These are phyloP conservation scores for Pseudomyrmex flavicornis DNA, from an alignment of 1,140 invertebrate genomes.

Conservation along the genomic window DNA sequence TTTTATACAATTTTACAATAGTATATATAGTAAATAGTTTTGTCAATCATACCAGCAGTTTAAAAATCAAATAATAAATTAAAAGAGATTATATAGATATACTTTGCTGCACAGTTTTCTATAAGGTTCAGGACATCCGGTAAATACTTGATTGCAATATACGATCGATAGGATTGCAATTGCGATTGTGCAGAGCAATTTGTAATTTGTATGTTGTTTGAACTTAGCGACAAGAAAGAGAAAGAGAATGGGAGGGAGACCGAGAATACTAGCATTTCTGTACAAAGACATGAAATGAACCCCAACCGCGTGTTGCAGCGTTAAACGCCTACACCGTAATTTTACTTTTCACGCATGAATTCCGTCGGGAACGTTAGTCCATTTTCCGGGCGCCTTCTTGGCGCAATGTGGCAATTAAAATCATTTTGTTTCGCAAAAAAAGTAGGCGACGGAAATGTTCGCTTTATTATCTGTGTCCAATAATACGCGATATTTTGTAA, in stretches of 20 bases:
- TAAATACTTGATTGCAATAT: conserved; percentile 28
- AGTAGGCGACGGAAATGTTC: conserved; percentile 52
- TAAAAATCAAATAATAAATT: not conserved
- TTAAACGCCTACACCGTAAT: conserved; percentile 17
- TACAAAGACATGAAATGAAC: conserved; percentile 40
- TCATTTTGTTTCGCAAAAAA: conserved; percentile 56
- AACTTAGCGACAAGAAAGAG: conserved; percentile 5
- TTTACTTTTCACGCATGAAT: conserved; percentile 29
- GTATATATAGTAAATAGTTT: no score
- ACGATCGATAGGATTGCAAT: conserved; percentile 6
- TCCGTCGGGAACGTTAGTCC: conserved; percentile 34
- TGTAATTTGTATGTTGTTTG: conserved; percentile 33
- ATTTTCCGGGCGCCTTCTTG: conserved; percentile 45
- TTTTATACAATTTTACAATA: no score
- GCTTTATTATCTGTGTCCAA: conserved; percentile 58
- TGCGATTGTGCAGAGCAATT: not conserved
- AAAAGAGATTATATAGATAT: not conserved
- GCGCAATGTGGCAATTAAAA: conserved; percentile 50
- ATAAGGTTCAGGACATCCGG: not conserved
- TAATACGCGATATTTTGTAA: conserved; percentile 45
- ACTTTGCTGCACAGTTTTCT: no score
- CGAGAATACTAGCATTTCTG: not conserved
- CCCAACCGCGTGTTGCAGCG: conserved; percentile 14
- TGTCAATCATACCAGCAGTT: no score
- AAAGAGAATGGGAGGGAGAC: no score